A percentile compares a stretch with the other conserved stretches of the same genome.
Conservation (phyloP, 2,888 invertebrate genomes). For the Nymphalis c-album region DNA sequence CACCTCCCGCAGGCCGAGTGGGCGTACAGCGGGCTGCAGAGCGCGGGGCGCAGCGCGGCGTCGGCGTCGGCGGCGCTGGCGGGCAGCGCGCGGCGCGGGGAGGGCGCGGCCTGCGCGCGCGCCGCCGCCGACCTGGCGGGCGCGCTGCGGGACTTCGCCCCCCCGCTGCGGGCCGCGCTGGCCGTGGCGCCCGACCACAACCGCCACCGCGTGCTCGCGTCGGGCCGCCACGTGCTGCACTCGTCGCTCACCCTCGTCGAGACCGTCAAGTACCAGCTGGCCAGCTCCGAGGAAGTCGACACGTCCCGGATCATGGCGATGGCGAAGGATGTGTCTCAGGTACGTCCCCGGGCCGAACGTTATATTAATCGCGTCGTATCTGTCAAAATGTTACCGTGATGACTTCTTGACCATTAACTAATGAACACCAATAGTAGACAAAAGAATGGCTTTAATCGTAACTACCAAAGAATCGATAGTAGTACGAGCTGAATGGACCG, state of each 20-base stretch:
- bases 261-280: conserved; percentile 89
- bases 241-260: conserved; percentile 89
- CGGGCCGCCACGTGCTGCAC: conserved; percentile 90
- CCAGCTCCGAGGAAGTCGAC: conserved; percentile 82
- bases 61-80: conserved; percentile 92
- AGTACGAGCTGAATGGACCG: too few relatives aligned
- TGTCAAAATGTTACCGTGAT: too few relatives aligned
- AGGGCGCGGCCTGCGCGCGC: conserved; percentile 88
- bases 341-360: conserved; percentile 33
- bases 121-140: conserved; percentile 91
- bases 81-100: conserved; percentile 91
- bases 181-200: conserved; percentile 75
- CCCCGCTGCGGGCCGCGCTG: conserved; percentile 89
- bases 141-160: conserved; percentile 86
- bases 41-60: conserved; percentile 87
- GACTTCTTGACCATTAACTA: too few relatives aligned
- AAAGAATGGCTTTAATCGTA: too few relatives aligned
- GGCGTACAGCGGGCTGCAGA: conserved; percentile 68
- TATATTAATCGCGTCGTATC: too few relatives aligned
- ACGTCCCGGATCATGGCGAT: conserved; percentile 86
- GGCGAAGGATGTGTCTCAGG: conserved; percentile 85
- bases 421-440: too few relatives aligned
- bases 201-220: conserved; percentile 78
- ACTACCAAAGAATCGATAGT: too few relatives aligned
- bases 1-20: conserved; percentile 65